Percentiles rank a stretch among this genome's conserved stretches.
These are phyloP conservation scores for Trissolcus basalis DNA, from an alignment of 1,140 invertebrate species.

Conservation along the genomic window DNA sequence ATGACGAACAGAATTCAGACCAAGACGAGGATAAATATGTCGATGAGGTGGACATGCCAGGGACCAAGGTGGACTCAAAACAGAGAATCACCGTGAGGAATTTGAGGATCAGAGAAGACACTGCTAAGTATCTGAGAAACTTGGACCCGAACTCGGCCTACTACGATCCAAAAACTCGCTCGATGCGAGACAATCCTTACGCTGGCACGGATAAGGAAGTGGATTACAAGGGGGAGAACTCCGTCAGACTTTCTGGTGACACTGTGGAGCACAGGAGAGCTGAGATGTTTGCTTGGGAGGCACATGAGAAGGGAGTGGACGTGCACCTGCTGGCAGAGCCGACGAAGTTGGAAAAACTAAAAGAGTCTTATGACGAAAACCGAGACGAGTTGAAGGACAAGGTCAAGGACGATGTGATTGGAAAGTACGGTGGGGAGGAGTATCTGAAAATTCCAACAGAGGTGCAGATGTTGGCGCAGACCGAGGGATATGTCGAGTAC, in stretches of 20 bases:
- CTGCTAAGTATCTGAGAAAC: constrained; percentile 98
- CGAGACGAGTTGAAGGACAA: constrained; percentile 90
- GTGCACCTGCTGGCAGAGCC: constrained; percentile 98
- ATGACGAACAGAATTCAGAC: constrained; percentile 83
- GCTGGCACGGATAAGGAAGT: constrained; percentile 82
- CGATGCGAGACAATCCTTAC: constrained; percentile 99
- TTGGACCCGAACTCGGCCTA: constrained; percentile 98
- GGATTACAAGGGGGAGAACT: constrained; percentile 97
- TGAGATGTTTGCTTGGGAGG: constrained; percentile 99
- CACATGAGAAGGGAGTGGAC: constrained; percentile 94
- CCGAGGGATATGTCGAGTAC: constrained; percentile 97
- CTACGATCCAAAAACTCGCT: constrained; percentile 98
- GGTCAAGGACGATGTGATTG: constrained; percentile 84
- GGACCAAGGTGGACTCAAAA: constrained; percentile 98
- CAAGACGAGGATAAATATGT: constrained; percentile 97
- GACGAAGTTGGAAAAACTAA: constrained; percentile 94
- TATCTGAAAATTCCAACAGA: constrained; percentile 91
- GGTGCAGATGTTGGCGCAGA: constrained; percentile 93
- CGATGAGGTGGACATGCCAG: constrained; percentile 98
- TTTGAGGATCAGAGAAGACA: constrained; percentile 98
- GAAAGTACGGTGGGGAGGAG: constrained; percentile 94
- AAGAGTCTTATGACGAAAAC: constrained; percentile 93
- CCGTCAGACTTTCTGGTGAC: constrained; percentile 94
- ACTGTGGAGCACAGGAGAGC: constrained; percentile 92
- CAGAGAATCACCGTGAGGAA: constrained; percentile 99